Percentiles rank a stretch among this genome's conserved stretches.
These are phyloP conservation scores for Leucophenga varia DNA, from an alignment of 1,140 invertebrate species.

Conservation along the genomic window DNA sequence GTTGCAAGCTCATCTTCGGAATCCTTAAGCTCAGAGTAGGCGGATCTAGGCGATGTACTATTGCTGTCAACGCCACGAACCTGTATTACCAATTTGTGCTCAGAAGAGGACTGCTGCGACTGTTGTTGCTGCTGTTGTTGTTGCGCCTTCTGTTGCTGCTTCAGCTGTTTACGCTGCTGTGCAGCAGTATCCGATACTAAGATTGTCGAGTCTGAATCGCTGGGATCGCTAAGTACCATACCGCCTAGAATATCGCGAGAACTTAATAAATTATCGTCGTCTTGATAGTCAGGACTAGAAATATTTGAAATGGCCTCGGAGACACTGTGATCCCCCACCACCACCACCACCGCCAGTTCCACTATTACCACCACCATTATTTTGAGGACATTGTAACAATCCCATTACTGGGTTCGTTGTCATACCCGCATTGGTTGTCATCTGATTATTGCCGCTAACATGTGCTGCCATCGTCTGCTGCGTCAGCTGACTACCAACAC, in stretches of 20 bases:
- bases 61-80: conserved; percentile 64
- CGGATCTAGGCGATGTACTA: conserved; percentile 61
- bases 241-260: conserved; percentile 59
- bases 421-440: conserved; percentile 1
- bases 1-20: conserved; percentile 57
- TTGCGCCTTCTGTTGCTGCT: conserved; percentile 45
- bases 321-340: conserved; percentile 64
- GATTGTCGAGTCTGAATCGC: conserved; percentile 79
- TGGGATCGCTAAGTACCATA: conserved; percentile 84
- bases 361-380: conserved; percentile 8
- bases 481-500: neutral
- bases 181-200: conserved; percentile 74
- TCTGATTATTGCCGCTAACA: conserved; percentile 8
- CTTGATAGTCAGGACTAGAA: conserved; percentile 83
- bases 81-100: conserved; percentile 82
- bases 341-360: conserved; percentile 15
- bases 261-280: conserved; percentile 62
- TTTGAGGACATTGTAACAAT: conserved; percentile 32
- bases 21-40: conserved; percentile 46
- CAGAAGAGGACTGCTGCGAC: conserved; percentile 48
- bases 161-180: conserved; percentile 61
- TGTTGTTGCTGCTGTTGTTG: conserved; percentile 56
- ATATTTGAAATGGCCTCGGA: conserved; percentile 84
- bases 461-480: too few species aligned
- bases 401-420: conserved; percentile 2